phyloP scores from a whole-genome alignment of 2,113 vertebrate species.

The Sinosuthora webbiana region DNA sequence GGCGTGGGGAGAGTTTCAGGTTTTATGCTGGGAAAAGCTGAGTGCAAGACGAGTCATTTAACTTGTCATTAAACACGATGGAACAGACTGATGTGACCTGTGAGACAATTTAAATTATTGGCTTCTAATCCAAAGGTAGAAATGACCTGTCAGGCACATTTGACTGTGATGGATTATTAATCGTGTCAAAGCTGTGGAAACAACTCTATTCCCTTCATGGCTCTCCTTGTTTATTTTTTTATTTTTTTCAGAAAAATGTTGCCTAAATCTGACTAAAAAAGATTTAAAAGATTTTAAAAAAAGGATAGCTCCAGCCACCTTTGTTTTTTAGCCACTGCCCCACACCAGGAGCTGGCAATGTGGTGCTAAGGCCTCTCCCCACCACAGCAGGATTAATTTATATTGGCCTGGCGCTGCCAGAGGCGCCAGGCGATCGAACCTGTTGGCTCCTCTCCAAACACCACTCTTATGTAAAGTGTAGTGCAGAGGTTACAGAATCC shows the following conservation, averaged over 20 bases:
- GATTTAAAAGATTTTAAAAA: background rate
- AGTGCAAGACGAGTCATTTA: conserved; percentile 6
- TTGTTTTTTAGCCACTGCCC: background rate
- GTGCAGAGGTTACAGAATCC: background rate
- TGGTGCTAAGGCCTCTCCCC: background rate
- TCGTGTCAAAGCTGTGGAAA: background rate
- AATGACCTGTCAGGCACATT: conserved; percentile 19
- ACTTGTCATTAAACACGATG: conserved; percentile 34
- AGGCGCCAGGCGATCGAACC: rapidly evolving
- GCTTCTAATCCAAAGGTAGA: conserved; percentile 25
- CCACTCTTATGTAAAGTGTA: background rate
- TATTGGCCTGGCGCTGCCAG: background rate
- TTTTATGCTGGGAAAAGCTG: background rate
- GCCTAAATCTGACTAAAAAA: background rate
- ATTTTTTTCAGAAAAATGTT: background rate
- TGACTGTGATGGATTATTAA: background rate
- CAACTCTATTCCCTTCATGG: background rate
- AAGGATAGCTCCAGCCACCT: background rate
- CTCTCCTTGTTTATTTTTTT: background rate
- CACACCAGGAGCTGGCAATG: background rate
- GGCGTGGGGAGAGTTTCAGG: background rate
- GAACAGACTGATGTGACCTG: conserved; percentile 27
- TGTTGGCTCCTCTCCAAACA: background rate
- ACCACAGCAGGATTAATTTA: background rate
- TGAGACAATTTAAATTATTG: conserved; percentile 7